Percentiles rank a stretch among this genome's conserved stretches.
phyloP scores from a whole-genome alignment of 1,140 invertebrate genomes.

The Ruditapes philippinarum region DNA sequence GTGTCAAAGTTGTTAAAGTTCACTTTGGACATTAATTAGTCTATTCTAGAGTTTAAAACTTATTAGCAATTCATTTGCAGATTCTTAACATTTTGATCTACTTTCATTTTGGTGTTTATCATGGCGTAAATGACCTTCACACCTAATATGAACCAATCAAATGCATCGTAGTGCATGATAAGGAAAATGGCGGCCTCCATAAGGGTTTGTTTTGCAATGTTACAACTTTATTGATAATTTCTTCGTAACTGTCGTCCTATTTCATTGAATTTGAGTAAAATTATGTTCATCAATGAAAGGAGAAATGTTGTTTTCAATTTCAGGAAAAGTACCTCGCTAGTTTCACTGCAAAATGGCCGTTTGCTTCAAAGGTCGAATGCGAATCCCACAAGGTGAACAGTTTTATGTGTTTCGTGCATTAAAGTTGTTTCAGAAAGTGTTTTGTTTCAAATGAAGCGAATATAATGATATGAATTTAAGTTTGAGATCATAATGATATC shows the following conservation, averaged over 20 bases:
- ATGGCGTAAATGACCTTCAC: neutral
- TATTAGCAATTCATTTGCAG: too few relatives aligned
- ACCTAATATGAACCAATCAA: slow-evolving; percentile 33
- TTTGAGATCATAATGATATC: too few relatives aligned
- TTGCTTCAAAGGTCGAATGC: slow-evolving; percentile 77
- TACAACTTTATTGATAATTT: neutral
- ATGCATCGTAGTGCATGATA: slow-evolving; percentile 7
- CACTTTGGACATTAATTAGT: too few relatives aligned
- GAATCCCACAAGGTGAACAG: slow-evolving; percentile 77
- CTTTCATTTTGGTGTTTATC: slow-evolving; percentile 30
- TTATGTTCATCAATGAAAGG: neutral
- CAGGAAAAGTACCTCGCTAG: slow-evolving; percentile 75
- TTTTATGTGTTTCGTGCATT: neutral
- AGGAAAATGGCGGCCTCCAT: slow-evolving; percentile 67
- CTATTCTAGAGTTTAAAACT: too few relatives aligned
- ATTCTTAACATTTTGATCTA: too few relatives aligned
- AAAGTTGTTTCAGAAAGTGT: too few relatives aligned
- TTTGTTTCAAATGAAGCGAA: too few relatives aligned
- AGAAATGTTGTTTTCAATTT: slow-evolving; percentile 53
- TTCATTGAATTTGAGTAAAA: neutral
- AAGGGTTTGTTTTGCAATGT: slow-evolving; percentile 34
- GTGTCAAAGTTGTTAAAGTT: too few relatives aligned
- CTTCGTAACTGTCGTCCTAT: neutral
- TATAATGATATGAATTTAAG: too few relatives aligned
- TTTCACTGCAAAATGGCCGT: slow-evolving; percentile 82